Conservation (phyloP, 2,888 invertebrate genomes). For the Biston stratarius region DNA sequence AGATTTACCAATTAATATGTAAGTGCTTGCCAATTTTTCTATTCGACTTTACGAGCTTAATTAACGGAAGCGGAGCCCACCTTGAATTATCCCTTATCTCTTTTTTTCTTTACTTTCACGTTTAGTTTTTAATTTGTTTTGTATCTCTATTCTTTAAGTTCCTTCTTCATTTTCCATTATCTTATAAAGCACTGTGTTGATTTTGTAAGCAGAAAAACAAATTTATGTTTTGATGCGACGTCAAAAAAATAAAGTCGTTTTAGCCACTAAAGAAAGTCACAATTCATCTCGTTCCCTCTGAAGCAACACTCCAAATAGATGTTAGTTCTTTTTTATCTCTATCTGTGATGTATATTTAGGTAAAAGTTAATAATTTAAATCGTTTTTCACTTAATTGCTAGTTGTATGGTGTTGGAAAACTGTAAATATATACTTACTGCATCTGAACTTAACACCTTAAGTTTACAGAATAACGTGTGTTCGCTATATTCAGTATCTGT, state of each 20-base stretch:
- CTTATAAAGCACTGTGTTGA: conserved; percentile 56
- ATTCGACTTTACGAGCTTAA: conserved; percentile 38
- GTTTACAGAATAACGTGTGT: conserved; percentile 47
- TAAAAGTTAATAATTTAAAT: conserved; percentile 82
- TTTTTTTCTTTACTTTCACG: conserved; percentile 41
- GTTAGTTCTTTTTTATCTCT: conserved; percentile 72
- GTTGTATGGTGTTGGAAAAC: conserved; percentile 65
- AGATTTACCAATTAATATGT: conserved; percentile 78
- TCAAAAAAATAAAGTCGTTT: conserved; percentile 57
- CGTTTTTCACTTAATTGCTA: conserved; percentile 68
- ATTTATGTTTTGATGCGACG: conserved; percentile 72
- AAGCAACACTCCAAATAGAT: conserved; percentile 49
- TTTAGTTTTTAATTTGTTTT: conserved; percentile 48
- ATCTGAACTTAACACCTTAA: conserved; percentile 59
- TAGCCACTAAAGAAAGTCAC: conserved; percentile 17
- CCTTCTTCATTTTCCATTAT: conserved; percentile 63
- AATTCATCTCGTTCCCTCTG: conserved; percentile 7
- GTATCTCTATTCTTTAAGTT: conserved; percentile 57
- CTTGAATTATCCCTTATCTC: conserved; percentile 35
- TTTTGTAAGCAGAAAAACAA: conserved; percentile 71
- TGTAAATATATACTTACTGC: conserved; percentile 68
- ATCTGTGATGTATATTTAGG: conserved; percentile 86
- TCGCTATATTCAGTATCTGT: conserved; percentile 34
- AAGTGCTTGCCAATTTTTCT: conserved; percentile 81
- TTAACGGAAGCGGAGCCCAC: conserved; percentile 30